Percentiles rank a stretch among this genome's conserved stretches.
These are phyloP conservation scores for Porites lobata DNA, from an alignment of 92 coral and sea anemone species.

Conservation along the genomic window DNA sequence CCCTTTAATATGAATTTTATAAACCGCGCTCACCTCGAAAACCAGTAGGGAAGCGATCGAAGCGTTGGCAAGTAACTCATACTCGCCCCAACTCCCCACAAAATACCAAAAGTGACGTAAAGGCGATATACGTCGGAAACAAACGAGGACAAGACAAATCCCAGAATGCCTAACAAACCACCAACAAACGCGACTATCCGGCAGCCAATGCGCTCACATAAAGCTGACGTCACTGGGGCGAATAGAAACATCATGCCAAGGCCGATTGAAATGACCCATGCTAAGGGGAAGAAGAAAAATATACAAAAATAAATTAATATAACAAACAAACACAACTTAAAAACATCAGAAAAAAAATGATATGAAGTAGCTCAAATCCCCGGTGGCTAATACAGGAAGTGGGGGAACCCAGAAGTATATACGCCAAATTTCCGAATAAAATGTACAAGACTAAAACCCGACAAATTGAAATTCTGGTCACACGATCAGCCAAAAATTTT, in stretches of 20 bases:
- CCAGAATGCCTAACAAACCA: constrained; percentile 81
- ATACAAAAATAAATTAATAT: background rate
- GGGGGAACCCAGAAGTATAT: too few relatives aligned
- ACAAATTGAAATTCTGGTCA: too few relatives aligned
- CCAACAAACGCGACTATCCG: constrained; percentile 91
- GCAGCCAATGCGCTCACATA: constrained; percentile 95
- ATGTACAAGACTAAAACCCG: too few relatives aligned
- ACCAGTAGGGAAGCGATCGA: constrained; percentile 93
- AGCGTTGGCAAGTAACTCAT: constrained; percentile 92
- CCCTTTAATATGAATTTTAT: background rate
- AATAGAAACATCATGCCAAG: constrained; percentile 96
- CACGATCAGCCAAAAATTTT: too few relatives aligned
- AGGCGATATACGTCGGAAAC: constrained; percentile 73
- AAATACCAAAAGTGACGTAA: constrained; percentile 89
- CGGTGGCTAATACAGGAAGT: too few relatives aligned
- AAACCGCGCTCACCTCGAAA: constrained; percentile 70
- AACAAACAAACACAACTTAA: background rate
- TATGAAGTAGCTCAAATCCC: background rate
- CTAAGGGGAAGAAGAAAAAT: constrained; percentile 40
- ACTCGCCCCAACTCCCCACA: constrained; percentile 96
- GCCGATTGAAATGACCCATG: constrained; percentile 95
- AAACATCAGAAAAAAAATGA: background rate
- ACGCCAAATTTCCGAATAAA: too few relatives aligned
- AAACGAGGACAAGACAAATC: constrained; percentile 87
- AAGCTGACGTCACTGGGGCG: constrained; percentile 91